Evolutionary conservation across 2,888 invertebrate genomes (phyloP), one percentile per base, ranked within the genome.

Genomic region (Emmelina monodactyla): DNA sequence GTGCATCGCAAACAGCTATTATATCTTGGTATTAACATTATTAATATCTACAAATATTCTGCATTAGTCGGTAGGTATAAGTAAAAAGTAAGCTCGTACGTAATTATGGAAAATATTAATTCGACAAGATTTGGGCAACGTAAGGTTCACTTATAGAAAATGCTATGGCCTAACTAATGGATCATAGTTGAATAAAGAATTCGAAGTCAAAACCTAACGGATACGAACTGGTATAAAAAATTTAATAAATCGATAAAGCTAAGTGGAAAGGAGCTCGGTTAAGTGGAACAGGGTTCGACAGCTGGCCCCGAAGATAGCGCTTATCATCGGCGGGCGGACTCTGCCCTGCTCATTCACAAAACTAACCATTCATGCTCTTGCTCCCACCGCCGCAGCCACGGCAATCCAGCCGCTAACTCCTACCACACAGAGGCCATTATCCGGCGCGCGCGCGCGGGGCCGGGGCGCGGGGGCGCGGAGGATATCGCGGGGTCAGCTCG

Each of bases 281-380:
- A 78, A 75, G 72, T 78, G 56, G 76, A 69, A 67, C 78, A 69
- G 73, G 71, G 76, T 73, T 60, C 66, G 63, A 62, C 76, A 78
- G 75, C 76, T 76, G 76, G 75, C 76, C 73, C 67, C 67, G 58
- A 52, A 63, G 78, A 78, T 78, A 79, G 65, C 62, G 70, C 73
- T 79, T 79, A 79, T 78, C 78, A 62, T 49, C 46, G 59, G 60
- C 72, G 78, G 76, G 75, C 78, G 76, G 68, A 78, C 78, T 78
- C 78, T 78, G 66, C 62, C 73, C 78, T 78, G 66, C 62, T 73
- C 78, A 79, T 79, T 79, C 78, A 79, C 68, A 72, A 76, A 70
- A 65, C 60, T 62, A 58, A 65, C 67, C 78, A 79, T 79, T 78
- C 78, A 78, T 76, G 65, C 65, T 59, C 53, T 63, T 60, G 68